Evolutionary conservation across 2,888 invertebrate species (phyloP), one percentile per base, ranked within the genome.

Genomic region (Drosophila robusta): DNA sequence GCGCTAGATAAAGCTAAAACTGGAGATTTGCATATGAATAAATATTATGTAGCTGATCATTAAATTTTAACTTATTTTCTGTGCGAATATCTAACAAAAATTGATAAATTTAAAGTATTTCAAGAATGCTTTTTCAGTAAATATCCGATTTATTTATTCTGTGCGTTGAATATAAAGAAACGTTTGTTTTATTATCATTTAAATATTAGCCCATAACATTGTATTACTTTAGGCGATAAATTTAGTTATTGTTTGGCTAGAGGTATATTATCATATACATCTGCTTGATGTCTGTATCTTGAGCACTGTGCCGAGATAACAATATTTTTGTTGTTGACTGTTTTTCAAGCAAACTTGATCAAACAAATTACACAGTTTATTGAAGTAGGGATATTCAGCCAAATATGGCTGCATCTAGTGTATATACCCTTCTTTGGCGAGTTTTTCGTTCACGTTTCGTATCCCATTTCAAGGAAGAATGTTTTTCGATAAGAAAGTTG

Each of bases 1-100:
- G 12, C 39, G 29, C 26, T 29, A 2, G 8, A n/a, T n/a, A 39
- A n/a, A 7, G 8, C n/a, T 4, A 14, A 18, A 58, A 9, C 32
- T 11, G 4, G 0, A 9, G 22, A 75, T 73, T 73, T 75, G 75
- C 72, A 69, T 75, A 57, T 36, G 71, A 70, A 70, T 70, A 22
- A 45, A 39, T 12, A 47, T 38, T 44, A 47, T 32, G 42, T 34
- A 22, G 38, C 60, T 16, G n/a, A n/a, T 26, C 50, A 24, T 18
- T 26, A 16, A 34, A 38, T 55, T 46, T 51, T 34, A 18, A 18
- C 46, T 56, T 39, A 26, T 14, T 46, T 63, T 56, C 45, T 1
- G 26, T 39, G 11, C 9, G 8, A 41, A n/a, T 49, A 57, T 50
- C 51, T 45, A 51, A 51, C 39, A 41, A 14, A 26, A 51, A 34